A percentile compares a stretch with the other conserved stretches of the same genome.
Conservation (phyloP, 2,888 invertebrate species). For the Volucella zonaria region DNA sequence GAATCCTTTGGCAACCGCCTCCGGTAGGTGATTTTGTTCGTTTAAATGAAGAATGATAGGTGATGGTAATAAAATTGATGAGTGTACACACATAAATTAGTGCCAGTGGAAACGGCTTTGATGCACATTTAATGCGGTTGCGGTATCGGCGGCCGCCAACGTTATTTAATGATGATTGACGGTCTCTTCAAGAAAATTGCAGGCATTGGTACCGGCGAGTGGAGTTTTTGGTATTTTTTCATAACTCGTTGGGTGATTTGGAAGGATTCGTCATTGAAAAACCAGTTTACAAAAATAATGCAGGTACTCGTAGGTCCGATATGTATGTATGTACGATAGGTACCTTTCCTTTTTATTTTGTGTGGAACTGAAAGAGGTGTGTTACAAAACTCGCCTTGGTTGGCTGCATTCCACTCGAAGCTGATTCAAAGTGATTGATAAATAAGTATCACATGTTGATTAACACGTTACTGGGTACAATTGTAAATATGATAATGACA, state of each 20-base stretch:
- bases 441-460: slow-evolving; percentile 1
- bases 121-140: slow-evolving; percentile 71
- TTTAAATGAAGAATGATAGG: slow-evolving; percentile 74
- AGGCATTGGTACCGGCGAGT: slow-evolving; percentile 40
- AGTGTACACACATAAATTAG: slow-evolving; percentile 74
- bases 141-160: slow-evolving; percentile 71
- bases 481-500: too few relatives aligned
- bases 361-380: slow-evolving; percentile 24
- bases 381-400: slow-evolving; percentile 30
- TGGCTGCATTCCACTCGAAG: slow-evolving; percentile 30
- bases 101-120: slow-evolving; percentile 65
- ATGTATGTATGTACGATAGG: neutral
- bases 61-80: slow-evolving; percentile 74
- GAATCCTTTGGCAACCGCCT: slow-evolving; percentile 68
- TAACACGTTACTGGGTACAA: neutral
- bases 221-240: slow-evolving; percentile 36
- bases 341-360: slow-evolving; percentile 1
- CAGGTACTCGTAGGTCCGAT: neutral
- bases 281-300: slow-evolving; percentile 17
- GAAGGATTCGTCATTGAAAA: slow-evolving; percentile 48
- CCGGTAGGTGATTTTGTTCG: slow-evolving; percentile 70
- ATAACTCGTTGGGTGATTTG: slow-evolving; percentile 40
- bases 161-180: slow-evolving; percentile 73
- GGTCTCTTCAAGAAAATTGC: slow-evolving; percentile 56
- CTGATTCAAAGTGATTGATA: slow-evolving; percentile 10